phyloP scores from a whole-genome alignment of 2,113 vertebrate genomes.

The Macaca nemestrina region DNA sequence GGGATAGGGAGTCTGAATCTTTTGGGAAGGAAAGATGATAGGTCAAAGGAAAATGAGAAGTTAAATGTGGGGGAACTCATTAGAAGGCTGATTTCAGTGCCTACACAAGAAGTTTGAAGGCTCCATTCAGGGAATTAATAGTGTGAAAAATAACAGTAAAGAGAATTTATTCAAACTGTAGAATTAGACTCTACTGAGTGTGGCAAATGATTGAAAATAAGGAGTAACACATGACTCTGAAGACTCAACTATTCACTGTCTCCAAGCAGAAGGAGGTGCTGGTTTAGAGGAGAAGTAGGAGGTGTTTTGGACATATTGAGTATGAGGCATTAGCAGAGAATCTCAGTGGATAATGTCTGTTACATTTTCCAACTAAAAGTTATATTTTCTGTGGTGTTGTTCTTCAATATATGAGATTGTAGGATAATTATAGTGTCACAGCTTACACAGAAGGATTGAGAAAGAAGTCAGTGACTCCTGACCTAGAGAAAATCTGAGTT shows the following conservation, averaged over 20 bases:
- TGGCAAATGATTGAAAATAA: not conserved
- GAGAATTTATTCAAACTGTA: not conserved
- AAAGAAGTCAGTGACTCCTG: slow-evolving; percentile 17
- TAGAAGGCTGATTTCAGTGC: not conserved
- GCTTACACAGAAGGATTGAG: not conserved
- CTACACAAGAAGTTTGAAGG: not conserved
- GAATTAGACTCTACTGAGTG: not conserved
- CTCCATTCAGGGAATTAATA: not conserved
- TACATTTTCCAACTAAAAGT: not conserved
- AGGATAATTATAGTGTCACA: not conserved
- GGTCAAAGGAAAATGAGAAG: not conserved
- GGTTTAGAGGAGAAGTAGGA: not conserved
- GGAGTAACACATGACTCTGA: not conserved
- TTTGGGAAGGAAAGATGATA: not conserved
- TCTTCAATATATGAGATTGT: not conserved
- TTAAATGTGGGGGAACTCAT: not conserved
- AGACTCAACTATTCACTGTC: not conserved
- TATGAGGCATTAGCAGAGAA: not conserved
- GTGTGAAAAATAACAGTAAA: not conserved
- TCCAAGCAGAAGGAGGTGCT: not conserved
- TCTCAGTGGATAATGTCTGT: not conserved
- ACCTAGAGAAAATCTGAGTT: slow-evolving; percentile 1
- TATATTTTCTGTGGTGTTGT: not conserved
- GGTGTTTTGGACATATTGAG: not conserved
- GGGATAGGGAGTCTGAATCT: not conserved